Conservation (phyloP, 2,797 vertebrate genomes). For the Perodicticus potto region DNA sequence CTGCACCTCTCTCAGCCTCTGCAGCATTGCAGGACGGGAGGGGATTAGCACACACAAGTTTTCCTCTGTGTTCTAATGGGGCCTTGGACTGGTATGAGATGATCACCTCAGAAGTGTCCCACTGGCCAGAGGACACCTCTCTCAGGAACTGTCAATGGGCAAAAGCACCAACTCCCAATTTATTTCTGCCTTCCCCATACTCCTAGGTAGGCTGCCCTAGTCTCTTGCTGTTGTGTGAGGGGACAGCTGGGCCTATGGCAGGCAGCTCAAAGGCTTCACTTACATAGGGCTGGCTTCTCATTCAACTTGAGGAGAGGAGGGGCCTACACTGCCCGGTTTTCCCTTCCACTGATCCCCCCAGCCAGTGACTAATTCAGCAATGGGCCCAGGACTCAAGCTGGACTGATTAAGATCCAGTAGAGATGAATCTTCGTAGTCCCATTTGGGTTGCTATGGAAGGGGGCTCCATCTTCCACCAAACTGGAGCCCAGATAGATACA, state of each 20-base stretch:
- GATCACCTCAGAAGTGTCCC: neutral
- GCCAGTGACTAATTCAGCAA: neutral
- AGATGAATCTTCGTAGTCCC: neutral
- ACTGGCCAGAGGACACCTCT: neutral
- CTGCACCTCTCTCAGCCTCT: neutral
- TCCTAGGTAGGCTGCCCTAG: neutral
- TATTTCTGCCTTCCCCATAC: neutral
- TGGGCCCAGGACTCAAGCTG: neutral
- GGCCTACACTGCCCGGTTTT: neutral
- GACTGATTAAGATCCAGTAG: neutral
- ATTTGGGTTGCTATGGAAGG: neutral
- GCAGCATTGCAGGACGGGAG: rapidly evolving
- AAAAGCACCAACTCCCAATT: neutral
- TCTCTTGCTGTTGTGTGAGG: neutral
- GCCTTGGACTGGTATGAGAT: neutral
- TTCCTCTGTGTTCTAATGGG: neutral
- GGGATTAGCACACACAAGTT: neutral
- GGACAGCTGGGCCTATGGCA: neutral
- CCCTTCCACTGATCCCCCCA: neutral
- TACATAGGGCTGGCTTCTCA: conserved; percentile 16
- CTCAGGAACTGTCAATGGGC: neutral
- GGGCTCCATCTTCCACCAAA: neutral
- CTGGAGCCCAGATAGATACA: neutral
- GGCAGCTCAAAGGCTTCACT: neutral
- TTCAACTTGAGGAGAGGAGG: neutral